Percentiles rank a stretch among this genome's conserved stretches.
Conservation (phyloP, 35 echinoderm and acorn worm species). For the Holothuria glaberrima region DNA sequence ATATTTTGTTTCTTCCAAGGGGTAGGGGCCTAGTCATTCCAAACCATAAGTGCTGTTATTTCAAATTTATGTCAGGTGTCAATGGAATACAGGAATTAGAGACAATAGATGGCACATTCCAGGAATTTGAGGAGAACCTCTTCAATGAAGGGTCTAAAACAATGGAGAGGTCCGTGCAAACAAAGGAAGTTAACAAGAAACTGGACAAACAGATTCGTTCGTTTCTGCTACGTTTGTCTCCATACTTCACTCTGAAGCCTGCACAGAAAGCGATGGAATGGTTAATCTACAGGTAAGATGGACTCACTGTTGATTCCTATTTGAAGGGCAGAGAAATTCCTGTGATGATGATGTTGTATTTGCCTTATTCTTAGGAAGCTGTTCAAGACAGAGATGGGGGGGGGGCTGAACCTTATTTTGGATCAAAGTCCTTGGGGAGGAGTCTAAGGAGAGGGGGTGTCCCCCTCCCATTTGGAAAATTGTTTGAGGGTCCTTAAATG, state of each 20-base stretch:
- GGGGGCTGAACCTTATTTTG: too few species aligned
- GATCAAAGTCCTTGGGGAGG: too few species aligned
- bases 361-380: too few species aligned
- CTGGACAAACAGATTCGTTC: constrained; percentile 81
- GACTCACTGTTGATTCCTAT: not conserved
- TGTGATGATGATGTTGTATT: too few species aligned
- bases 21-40: too few species aligned
- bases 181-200: constrained; percentile 74
- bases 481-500: too few species aligned
- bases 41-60: not conserved
- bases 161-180: constrained; percentile 83
- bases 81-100: constrained; percentile 92
- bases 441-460: too few species aligned
- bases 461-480: too few species aligned
- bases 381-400: too few species aligned
- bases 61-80: constrained; percentile 63
- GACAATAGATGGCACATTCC: constrained; percentile 78
- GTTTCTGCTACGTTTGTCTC: constrained; percentile 79
- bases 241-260: constrained; percentile 88
- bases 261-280: constrained; percentile 96
- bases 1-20: too few species aligned
- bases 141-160: constrained; percentile 93
- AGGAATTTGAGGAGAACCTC: constrained; percentile 86
- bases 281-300: constrained; percentile 81
- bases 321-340: too few species aligned